Base-by-base conservation (phyloP, 2,888 invertebrate genomes). In the Formica aserva region DNA sequence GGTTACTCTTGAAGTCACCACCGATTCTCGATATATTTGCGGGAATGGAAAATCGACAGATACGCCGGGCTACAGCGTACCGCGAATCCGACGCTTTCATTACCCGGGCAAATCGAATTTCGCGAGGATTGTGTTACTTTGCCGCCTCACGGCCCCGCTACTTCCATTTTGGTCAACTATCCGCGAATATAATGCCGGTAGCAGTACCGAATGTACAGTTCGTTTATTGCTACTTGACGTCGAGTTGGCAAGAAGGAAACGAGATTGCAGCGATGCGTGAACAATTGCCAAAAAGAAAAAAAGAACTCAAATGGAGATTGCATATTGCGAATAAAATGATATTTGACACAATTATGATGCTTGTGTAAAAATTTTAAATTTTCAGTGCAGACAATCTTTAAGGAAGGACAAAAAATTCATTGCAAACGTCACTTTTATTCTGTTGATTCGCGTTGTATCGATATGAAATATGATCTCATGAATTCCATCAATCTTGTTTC, bases 21-120 rank as follows among this genome's bases (percentile, higher is more conserved):
- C 41, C 41, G 60, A 77, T 85, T 60, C 57, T 71, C 67, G 71
- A 76, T 83, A 78, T 85, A 67, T 76, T 63, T 72, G 38, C 57
- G 80, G 77, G 75, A 84, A 77, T 66, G 80, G 76, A 71, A 83
- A 86, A 87, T 85, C 80, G 85, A 71, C 86, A 83, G 83, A 69
- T 80, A 85, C 60, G 86, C 62, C 62, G 82, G 22, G 66, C n/a
- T 41, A 69, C 32, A 13, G 65, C 57, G 38, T 66, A 55, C 81
- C 71, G 83, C 67, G 84, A 81, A 87, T 89, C 75, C 89, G 84
- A 87, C 86, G 85, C 85, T 89, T 89, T 85, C 87, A 87, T 88
- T 89, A 78, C 80, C 57, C 48, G 60, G 69, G 63, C 81, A 82
- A 88, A 89, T 89, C 87, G 84, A 89, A 85, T 89, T 85, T 83